Evolutionary conservation across 2,797 vertebrate genomes (phyloP), one percentile per base, ranked within the genome.

Genomic region (Nyctibius grandis): DNA sequence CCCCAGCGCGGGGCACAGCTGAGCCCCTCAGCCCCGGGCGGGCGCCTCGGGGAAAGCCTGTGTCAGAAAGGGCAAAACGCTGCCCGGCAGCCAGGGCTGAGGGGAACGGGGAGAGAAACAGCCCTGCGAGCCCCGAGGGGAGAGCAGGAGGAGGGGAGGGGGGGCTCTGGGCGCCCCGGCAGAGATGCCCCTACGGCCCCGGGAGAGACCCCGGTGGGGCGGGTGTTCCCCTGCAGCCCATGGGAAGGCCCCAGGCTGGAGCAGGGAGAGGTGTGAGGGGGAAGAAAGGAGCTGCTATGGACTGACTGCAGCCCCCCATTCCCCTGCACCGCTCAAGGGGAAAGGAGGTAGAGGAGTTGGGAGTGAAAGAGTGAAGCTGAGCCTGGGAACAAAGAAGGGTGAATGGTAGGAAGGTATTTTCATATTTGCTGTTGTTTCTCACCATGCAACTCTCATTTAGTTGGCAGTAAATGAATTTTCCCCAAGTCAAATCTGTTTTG

Each of bases 291-390:
- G 22, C 25, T 48, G 42, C 3, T 9, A 1, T 1, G 31, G 31
- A 3, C 16, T 17, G 34, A 6, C 5, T 0, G 1, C 12, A 53
- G 19, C 3, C 45, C 5, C 19, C 26, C 15, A 2, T 42, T 3
- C 19, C 12, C 33, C 19, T 75, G 59, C 0, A 2, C 14, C 1
- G 1, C 47, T 17, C 3, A 47, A 3, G 7, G 20, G 3, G 5
- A n/a, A 15, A 57, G 13, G 26, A 81, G 9, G 13, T 48, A 1
- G 2, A 69, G 15, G 9, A n/a, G 10, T 36, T 8, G 5, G 12
- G 42, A 12, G 17, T 15, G 11, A 47, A 59, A 11, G 7, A 57
- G 16, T 1, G 17, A 72, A 53, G 34, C 1, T 51, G 12, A 76
- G 5, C 29, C 23, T 47, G 48, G 23, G 29, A 79, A 47, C 12